A percentile compares a stretch with the other conserved stretches of the same genome.
These are phyloP conservation scores for Vanessa tameamea DNA, from an alignment of 1,140 invertebrate species.

Conservation along the genomic window DNA sequence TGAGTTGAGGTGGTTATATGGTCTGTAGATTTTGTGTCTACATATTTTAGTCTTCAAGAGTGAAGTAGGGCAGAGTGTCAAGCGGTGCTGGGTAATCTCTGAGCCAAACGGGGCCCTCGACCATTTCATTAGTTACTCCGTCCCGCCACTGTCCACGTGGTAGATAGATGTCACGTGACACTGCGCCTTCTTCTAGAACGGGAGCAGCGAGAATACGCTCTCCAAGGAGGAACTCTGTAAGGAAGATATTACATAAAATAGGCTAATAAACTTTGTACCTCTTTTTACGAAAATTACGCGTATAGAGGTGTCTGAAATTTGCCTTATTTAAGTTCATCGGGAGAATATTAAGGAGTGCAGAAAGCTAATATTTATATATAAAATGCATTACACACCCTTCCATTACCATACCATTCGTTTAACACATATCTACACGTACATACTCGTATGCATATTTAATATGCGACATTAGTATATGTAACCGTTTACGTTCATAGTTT, in stretches of 20 bases:
- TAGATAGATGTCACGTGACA: conserved; percentile 89
- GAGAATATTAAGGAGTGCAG: too few species aligned
- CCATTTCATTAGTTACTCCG: conserved; percentile 63
- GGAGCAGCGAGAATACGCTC: conserved; percentile 91
- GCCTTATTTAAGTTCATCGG: too few species aligned
- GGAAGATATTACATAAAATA: neutral
- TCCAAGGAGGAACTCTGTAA: conserved; percentile 91
- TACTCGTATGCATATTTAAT: too few species aligned
- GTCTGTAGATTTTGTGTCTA: neutral
- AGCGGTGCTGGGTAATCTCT: conserved; percentile 86
- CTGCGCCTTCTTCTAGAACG: conserved; percentile 84
- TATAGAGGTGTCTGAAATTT: too few species aligned
- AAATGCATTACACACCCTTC: too few species aligned
- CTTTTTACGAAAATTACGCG: too few species aligned
- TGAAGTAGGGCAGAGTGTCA: conserved; percentile 85
- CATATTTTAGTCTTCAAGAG: conserved; percentile 33
- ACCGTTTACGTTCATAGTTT: too few species aligned
- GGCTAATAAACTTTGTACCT: too few species aligned
- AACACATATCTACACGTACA: too few species aligned
- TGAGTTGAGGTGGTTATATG: neutral
- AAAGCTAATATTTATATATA: too few species aligned
- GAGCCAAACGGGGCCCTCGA: conserved; percentile 82
- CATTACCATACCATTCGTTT: too few species aligned
- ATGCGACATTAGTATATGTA: too few species aligned
- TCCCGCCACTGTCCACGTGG: conserved; percentile 78